Conservation (phyloP, 1,140 invertebrate species). For the Pseudomyrmex concolor region DNA sequence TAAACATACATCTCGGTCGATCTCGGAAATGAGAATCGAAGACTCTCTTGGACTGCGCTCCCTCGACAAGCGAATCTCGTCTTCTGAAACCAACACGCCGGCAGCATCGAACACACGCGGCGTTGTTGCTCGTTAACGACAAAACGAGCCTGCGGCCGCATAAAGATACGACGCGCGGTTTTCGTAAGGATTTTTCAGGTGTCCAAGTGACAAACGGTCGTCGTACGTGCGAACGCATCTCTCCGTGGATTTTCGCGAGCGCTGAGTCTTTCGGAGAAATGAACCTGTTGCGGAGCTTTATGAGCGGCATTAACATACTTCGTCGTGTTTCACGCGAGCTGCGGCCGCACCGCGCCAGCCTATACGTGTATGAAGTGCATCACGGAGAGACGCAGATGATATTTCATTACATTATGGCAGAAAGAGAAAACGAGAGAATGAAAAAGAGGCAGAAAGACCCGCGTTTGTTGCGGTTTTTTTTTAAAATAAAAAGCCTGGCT, state of each 20-base stretch:
- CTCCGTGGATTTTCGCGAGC: slow-evolving; percentile 76
- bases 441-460: slow-evolving; percentile 54
- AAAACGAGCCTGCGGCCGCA: slow-evolving; percentile 56
- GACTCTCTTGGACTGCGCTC: background rate
- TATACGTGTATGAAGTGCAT: slow-evolving; percentile 24
- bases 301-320: slow-evolving; percentile 82
- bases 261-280: slow-evolving; percentile 75
- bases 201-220: slow-evolving; percentile 77
- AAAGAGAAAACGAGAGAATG: slow-evolving; percentile 20
- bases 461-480: slow-evolving; percentile 75
- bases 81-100: slow-evolving; percentile 8
- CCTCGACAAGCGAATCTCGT: background rate
- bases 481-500: background rate
- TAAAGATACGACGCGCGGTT: slow-evolving; percentile 38
- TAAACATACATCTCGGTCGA: background rate
- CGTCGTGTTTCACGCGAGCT: slow-evolving; percentile 69
- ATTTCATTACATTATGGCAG: slow-evolving; percentile 52
- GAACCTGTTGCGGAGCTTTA: slow-evolving; percentile 82
- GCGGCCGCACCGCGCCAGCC: slow-evolving; percentile 48
- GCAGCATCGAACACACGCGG: background rate
- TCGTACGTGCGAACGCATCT: slow-evolving; percentile 75
- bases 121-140: slow-evolving; percentile 66
- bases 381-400: slow-evolving; percentile 42
- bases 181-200: slow-evolving; percentile 75
- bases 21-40: slow-evolving; percentile 4